phyloP scores from a whole-genome alignment of 1,140 invertebrate species.

The Drosophila santomea region DNA sequence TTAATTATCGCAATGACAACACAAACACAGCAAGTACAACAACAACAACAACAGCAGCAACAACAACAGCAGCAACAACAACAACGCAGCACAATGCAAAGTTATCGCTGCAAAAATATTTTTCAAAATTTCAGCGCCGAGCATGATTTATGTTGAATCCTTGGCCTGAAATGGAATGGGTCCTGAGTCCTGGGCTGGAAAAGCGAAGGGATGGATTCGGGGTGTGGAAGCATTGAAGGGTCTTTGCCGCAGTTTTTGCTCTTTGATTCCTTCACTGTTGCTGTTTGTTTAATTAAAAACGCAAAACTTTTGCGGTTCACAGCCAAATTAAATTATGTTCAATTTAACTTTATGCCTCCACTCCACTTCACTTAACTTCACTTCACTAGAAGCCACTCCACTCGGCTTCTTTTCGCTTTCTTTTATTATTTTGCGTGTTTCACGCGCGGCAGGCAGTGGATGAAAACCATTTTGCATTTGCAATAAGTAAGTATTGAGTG shows the following conservation, averaged over 20 bases:
- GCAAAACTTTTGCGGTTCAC: slow-evolving; percentile 63
- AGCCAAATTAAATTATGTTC: slow-evolving; percentile 64
- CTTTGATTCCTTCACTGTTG: slow-evolving; percentile 57
- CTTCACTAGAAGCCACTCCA: too few relatives aligned
- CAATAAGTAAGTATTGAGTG: slow-evolving; percentile 52
- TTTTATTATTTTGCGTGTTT: slow-evolving; percentile 1
- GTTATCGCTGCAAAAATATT: slow-evolving; percentile 75
- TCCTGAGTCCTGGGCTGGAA: background rate
- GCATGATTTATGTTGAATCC: slow-evolving; percentile 69
- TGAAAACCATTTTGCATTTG: slow-evolving; percentile 34
- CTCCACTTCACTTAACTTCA: background rate
- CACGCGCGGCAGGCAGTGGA: background rate
- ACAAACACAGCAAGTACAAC: slow-evolving; percentile 39
- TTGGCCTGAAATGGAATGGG: slow-evolving; percentile 30
- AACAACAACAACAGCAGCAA: slow-evolving; percentile 54
- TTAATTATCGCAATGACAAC: slow-evolving; percentile 77
- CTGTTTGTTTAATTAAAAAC: slow-evolving; percentile 66
- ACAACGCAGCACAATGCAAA: slow-evolving; percentile 47
- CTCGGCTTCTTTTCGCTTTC: slow-evolving; percentile 11
- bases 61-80: slow-evolving; percentile 51
- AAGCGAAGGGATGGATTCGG: background rate
- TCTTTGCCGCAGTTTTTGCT: slow-evolving; percentile 51
- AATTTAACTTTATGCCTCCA: slow-evolving; percentile 53
- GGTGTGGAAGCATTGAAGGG: slow-evolving; percentile 44
- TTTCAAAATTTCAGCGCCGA: slow-evolving; percentile 72